Base-by-base conservation (phyloP, 2,113 vertebrate species). In the Cyprinodon variegatus region DNA sequence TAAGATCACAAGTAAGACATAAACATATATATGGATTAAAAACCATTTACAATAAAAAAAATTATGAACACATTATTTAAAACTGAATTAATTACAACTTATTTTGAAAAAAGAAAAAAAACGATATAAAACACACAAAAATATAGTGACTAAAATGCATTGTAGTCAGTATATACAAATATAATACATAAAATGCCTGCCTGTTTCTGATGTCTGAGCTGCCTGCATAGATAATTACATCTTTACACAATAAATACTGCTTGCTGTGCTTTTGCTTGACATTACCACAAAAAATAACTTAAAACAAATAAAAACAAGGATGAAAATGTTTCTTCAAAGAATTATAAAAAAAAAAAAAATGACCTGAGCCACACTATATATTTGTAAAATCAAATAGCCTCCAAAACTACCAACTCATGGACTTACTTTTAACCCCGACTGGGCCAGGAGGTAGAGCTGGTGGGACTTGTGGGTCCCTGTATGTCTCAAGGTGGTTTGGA, bases 401-500 rank as follows among this genome's bases (percentile, higher is more conserved):
- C 64, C 50, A 57, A 4, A 48, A 70, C 4, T 70, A 45, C 15
- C 40, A n/a, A 12, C 64, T 36, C 8, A 46, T 36, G 48, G n/a
- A 68, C 65, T 93, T 86, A 95, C 94, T 85, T 90, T 94, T 95
- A 70, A 78, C 80, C 72, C 90, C 93, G 67, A 88, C 75, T 5
- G 92, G 94, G 43, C 78, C 68, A 15, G 93, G 91, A 53, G 93
- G 94, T 65, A 94, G 89, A 39, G 84, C 78, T 14, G 91, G 91
- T 1, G 86, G 90, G 50, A 79, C 84, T 69, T 90, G 94, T 39
- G 95, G 94, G 88, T 99, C 98, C 92, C 96, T 95, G 95, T 93
- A 95, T 65, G 96, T 94, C 91, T 98, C 97, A 82, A 96, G 94
- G 91, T 96, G 96, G 93, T 95, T 97, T 68, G 96, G 90, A 86